Evolutionary conservation across 2,797 vertebrate genomes (phyloP).

Genomic region (Phaenicophaeus curvirostris): DNA sequence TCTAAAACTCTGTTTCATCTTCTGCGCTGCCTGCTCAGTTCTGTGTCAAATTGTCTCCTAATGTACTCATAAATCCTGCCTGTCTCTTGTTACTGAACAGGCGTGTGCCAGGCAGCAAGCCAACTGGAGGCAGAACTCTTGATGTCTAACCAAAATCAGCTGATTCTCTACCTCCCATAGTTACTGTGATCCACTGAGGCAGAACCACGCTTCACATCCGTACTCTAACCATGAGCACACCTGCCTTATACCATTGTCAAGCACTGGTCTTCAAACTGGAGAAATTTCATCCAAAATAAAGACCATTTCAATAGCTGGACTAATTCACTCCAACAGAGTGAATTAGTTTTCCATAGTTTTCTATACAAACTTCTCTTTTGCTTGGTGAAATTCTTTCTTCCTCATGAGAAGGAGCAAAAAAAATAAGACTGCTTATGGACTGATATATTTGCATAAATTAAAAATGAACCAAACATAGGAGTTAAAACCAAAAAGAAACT

Average conservation of each 20-base stretch:
- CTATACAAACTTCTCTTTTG: not conserved
- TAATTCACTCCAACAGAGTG: not conserved
- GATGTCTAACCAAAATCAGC: slow-evolving; percentile 31
- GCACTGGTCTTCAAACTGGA: not conserved
- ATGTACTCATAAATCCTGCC: not conserved
- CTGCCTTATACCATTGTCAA: not conserved
- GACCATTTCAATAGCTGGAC: not conserved
- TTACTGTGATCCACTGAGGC: slow-evolving; percentile 1
- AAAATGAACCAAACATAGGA: not conserved
- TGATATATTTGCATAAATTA: not conserved
- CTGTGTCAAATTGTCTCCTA: slow-evolving; percentile 30
- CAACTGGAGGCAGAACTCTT: slow-evolving; percentile 14
- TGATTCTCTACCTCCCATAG: slow-evolving; percentile 27
- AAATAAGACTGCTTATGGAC: not conserved
- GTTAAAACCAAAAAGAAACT: not conserved
- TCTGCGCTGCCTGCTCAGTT: not conserved
- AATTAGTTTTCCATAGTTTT: not conserved
- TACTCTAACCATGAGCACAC: not conserved
- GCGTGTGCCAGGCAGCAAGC: slow-evolving; percentile 60
- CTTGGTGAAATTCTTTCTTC: not conserved
- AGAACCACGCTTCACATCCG: not conserved
- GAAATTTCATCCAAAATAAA: not conserved
- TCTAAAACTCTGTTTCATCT: slow-evolving; percentile 59
- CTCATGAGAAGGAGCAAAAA: not conserved
- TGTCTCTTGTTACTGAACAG: slow-evolving; percentile 62